Evolutionary conservation across 2,888 invertebrate genomes (phyloP), one percentile per base, ranked within the genome.

Genomic region (Elysia crispata): DNA sequence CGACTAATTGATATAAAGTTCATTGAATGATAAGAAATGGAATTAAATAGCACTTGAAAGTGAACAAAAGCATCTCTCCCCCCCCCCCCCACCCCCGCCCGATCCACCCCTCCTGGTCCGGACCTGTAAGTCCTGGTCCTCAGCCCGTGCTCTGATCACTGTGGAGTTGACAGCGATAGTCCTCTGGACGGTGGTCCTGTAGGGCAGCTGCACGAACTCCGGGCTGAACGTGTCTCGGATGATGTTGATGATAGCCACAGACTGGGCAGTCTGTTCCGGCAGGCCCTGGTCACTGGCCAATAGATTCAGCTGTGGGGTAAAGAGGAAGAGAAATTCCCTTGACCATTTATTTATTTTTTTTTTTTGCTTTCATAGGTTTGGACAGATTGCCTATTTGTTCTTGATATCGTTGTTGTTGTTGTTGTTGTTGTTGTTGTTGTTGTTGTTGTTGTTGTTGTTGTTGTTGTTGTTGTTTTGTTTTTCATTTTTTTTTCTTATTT

Each of bases 241-340:
- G 15, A 88, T 84, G 28, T 77, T 82, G 30, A 89, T 85, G 33
- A 81, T 82, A 20, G 87, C 89, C 18, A 86, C 81, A 50, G 78
- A 83, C 70, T 82, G 83, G 31, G 81, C 84, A 83, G 83, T 82
- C 54, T 81, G 80, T n/a, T 83, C 82, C 64, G 86, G 88, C 8
- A 83, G 77, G 20, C 88, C 86, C 81, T 87, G 85, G 81, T 90
- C 90, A n/a, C 84, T 77, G 1, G 88, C 90, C 77, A 85, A 82
- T 23, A 90, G 86, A 30, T 85, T 87, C 70, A 90, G 86, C 87
- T 86, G 77, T 18, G 31, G 66, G 60, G 54, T 13, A 23, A 18
- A 18, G 60, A 60, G 60, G 23, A 18, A 60, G 23, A 6, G 54
- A 20, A 54, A 54, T 15, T 15, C 54, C 20, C 54, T 15, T 54